phyloP scores from a whole-genome alignment of 2,797 vertebrate genomes.

The Anisognathus igniventris region DNA sequence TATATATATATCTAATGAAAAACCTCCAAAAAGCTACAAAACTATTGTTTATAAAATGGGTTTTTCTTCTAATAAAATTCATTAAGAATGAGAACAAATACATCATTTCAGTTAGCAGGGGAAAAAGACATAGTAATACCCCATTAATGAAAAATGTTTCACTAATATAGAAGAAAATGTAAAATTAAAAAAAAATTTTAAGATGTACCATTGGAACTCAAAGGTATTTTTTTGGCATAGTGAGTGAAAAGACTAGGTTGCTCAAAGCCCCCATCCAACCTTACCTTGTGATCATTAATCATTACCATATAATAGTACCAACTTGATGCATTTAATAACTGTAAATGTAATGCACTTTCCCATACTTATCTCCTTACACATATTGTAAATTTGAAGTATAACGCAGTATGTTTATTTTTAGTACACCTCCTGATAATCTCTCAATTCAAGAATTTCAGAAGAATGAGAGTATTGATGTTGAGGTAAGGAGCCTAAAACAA shows the following conservation, averaged over 20 bases:
- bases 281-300: not conserved
- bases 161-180: not conserved
- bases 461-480: conserved; percentile 95
- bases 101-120: not conserved
- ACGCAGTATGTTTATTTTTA: conserved; percentile 63
- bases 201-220: not conserved
- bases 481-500: conserved; percentile 77
- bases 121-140: not conserved
- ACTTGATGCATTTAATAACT: not conserved
- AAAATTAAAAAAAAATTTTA: not conserved
- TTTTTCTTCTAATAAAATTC: not conserved
- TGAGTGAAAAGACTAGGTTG: not conserved
- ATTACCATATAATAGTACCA: not conserved
- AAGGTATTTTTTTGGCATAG: not conserved
- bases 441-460: conserved; percentile 99
- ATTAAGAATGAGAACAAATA: not conserved
- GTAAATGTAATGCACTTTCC: not conserved
- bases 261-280: not conserved
- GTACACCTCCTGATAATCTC: conserved; percentile 94
- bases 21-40: not conserved
- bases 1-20: not conserved
- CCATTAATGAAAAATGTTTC: not conserved
- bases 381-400: conserved; percentile 32
- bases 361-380: not conserved
- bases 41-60: not conserved